These are phyloP conservation scores for Panagrolaimus sp. DNA, from an alignment of 1,140 invertebrate species.

Conservation along the genomic window DNA sequence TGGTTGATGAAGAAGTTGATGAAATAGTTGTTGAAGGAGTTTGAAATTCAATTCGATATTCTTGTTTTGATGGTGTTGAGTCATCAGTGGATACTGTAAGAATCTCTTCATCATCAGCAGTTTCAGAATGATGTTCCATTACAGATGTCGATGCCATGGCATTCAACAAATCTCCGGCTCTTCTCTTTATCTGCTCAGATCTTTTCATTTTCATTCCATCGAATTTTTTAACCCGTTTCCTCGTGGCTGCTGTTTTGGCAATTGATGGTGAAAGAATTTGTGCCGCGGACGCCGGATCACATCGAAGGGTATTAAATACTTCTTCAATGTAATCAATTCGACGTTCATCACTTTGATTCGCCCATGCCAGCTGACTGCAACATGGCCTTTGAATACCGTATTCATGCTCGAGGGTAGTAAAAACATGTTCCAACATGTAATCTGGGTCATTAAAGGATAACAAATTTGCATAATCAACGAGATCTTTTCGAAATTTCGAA, in stretches of 20 bases:
- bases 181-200: background rate
- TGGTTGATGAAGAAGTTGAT: no score
- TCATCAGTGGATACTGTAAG: background rate
- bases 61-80: background rate
- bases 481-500: slow-evolving; percentile 39
- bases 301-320: background rate
- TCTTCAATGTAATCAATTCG: slow-evolving; percentile 4
- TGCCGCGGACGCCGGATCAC: background rate
- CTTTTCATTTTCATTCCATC: background rate
- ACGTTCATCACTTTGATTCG: background rate
- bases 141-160: background rate
- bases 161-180: background rate
- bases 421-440: background rate
- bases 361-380: background rate
- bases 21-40: background rate
- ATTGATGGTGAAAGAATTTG: background rate
- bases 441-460: background rate
- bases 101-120: background rate
- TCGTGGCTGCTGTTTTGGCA: background rate
- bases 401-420: background rate
- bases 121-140: slow-evolving; percentile 2
- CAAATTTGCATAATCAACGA: slow-evolving; percentile 14
- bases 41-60: background rate
- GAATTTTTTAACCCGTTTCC: slow-evolving; percentile 12
- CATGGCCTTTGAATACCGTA: background rate